Percentiles rank a stretch among this genome's conserved stretches.
These are phyloP conservation scores for Ammodytes marinus DNA, from an alignment of 2,113 vertebrate genomes.

Conservation along the genomic window DNA sequence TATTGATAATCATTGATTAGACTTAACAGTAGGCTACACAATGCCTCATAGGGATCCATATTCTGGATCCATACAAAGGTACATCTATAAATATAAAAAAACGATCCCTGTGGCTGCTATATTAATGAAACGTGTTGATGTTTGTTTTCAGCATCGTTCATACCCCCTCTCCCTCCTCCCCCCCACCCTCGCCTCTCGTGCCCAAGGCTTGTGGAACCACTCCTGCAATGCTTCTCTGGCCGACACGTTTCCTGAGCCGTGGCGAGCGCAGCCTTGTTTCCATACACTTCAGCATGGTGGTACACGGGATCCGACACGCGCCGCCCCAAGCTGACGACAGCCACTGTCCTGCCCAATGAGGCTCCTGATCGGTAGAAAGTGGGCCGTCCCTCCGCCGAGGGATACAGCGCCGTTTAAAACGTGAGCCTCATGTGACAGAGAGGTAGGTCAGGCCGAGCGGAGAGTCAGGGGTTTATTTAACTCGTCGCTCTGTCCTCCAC, in stretches of 20 bases:
- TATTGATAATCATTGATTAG: too few relatives aligned
- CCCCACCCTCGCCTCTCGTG: constrained; percentile 8
- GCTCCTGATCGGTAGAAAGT: constrained; percentile 54
- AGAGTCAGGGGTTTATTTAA: constrained; percentile 91
- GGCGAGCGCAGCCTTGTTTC: constrained; percentile 66
- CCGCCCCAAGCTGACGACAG: constrained; percentile 63
- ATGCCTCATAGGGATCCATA: background rate
- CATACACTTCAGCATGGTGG: constrained; percentile 81
- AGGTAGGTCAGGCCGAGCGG: constrained; percentile 84
- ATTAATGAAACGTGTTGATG: too few relatives aligned
- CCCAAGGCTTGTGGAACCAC: background rate
- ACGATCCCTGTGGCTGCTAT: too few relatives aligned
- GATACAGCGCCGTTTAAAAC: constrained; percentile 89
- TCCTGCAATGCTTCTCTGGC: background rate
- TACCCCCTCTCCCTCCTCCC: too few relatives aligned
- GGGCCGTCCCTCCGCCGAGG: constrained; percentile 68
- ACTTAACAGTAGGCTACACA: background rate
- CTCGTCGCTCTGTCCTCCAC: constrained; percentile 89
- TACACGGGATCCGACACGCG: constrained; percentile 80
- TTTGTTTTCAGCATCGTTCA: too few relatives aligned
- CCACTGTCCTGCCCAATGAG: constrained; percentile 56
- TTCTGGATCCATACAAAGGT: too few relatives aligned
- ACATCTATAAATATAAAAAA: too few relatives aligned
- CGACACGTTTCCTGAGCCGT: constrained; percentile 51
- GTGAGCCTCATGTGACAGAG: constrained; percentile 96